Conservation (phyloP, 2,797 vertebrate genomes). For the Glossophaga mutica region DNA sequence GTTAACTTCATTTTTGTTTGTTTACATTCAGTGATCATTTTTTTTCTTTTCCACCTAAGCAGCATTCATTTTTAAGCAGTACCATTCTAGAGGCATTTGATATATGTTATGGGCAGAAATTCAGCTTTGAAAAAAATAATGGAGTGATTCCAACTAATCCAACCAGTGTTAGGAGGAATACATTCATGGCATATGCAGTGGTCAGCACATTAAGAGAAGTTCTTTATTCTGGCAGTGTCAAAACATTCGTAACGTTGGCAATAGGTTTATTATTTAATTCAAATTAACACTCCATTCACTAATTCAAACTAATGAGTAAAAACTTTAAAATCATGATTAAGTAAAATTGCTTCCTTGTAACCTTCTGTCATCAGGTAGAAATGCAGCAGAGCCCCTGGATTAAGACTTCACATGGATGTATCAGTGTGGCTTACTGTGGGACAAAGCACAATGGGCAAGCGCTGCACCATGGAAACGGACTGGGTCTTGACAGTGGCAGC, state of each 20-base stretch:
- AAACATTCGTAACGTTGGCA: constrained; percentile 3
- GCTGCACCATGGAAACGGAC: neutral
- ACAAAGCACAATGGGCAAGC: neutral
- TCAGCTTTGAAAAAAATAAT: constrained; percentile 27
- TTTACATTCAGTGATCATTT: neutral
- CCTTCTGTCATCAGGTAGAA: neutral
- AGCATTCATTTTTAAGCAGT: constrained; percentile 37
- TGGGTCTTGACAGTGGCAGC: neutral
- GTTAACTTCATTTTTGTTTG: neutral
- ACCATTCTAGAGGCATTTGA: neutral
- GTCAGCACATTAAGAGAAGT: constrained; percentile 38
- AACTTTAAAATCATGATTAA: neutral
- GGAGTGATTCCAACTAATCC: constrained; percentile 9
- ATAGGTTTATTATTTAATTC: neutral
- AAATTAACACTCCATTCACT: constrained; percentile 33
- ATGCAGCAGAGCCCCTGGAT: neutral
- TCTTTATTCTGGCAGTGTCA: neutral
- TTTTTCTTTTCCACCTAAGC: neutral
- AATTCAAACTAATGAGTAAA: neutral
- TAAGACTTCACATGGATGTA: neutral
- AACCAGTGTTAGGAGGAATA: neutral
- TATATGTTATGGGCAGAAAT: constrained; percentile 22
- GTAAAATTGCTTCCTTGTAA: constrained; percentile 33
- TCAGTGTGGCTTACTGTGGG: neutral
- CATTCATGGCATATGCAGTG: neutral